These are phyloP conservation scores for Eupithecia subumbrata DNA, from an alignment of 2,888 invertebrate genomes.

Conservation along the genomic window DNA sequence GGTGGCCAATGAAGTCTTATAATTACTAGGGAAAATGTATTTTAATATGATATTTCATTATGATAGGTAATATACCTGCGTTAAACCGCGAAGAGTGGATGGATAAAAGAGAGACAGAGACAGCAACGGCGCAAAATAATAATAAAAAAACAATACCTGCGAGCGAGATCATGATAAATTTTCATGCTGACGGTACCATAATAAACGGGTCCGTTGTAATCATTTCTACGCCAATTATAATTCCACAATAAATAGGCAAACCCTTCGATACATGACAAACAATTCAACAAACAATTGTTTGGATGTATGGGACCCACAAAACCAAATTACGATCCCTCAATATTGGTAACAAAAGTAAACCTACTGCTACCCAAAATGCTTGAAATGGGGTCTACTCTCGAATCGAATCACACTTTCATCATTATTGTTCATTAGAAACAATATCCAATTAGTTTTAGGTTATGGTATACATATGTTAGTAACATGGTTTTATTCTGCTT, in stretches of 20 bases:
- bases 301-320: slow-evolving; percentile 62
- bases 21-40: no score
- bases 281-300: slow-evolving; percentile 67
- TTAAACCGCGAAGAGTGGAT: no score
- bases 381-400: slow-evolving; percentile 27
- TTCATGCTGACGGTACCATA: no score
- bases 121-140: no score
- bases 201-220: background rate
- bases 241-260: slow-evolving; percentile 22
- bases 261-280: slow-evolving; percentile 56
- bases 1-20: no score
- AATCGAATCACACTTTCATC: slow-evolving; percentile 11
- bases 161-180: no score
- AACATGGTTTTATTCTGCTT: no score
- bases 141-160: no score
- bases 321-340: slow-evolving; percentile 63
- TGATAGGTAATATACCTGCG: no score
- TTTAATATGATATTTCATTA: no score
- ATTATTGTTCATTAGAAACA: background rate
- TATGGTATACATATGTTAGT: background rate
- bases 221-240: slow-evolving; percentile 26
- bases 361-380: slow-evolving; percentile 47
- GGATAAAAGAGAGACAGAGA: no score
- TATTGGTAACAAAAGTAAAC: slow-evolving; percentile 60
- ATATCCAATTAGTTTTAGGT: background rate